These are phyloP conservation scores for Cactoblastis cactorum DNA, from an alignment of 2,888 invertebrate genomes.

Conservation along the genomic window DNA sequence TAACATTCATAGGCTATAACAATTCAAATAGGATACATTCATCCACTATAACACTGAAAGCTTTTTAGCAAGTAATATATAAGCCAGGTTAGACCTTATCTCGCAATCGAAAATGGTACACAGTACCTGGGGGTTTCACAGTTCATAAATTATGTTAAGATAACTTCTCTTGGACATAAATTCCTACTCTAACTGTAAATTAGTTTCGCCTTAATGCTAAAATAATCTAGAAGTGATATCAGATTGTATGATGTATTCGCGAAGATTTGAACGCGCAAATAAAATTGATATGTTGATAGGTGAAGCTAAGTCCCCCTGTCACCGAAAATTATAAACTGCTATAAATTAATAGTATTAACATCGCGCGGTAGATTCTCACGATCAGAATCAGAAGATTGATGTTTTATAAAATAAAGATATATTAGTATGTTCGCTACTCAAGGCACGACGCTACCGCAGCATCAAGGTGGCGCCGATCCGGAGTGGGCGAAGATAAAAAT, in stretches of 20 bases:
- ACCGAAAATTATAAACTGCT: slow-evolving; percentile 55
- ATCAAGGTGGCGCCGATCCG: slow-evolving; percentile 61
- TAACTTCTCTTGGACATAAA: slow-evolving; percentile 76
- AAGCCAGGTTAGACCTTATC: slow-evolving; percentile 67
- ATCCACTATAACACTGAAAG: slow-evolving; percentile 71
- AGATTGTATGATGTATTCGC: slow-evolving; percentile 60
- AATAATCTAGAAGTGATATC: slow-evolving; percentile 78
- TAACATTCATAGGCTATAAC: slow-evolving; percentile 41
- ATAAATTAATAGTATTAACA: slow-evolving; percentile 61
- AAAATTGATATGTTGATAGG: slow-evolving; percentile 67
- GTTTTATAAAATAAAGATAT: slow-evolving; percentile 49
- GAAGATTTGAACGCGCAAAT: slow-evolving; percentile 63
- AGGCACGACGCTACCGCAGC: slow-evolving; percentile 64
- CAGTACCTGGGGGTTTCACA: slow-evolving; percentile 63
- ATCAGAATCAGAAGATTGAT: slow-evolving; percentile 53
- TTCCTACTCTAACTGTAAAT: slow-evolving; percentile 81
- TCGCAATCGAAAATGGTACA: slow-evolving; percentile 64
- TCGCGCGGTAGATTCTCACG: slow-evolving; percentile 69
- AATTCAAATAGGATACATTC: slow-evolving; percentile 55
- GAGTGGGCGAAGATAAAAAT: slow-evolving; percentile 46
- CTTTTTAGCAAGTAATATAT: slow-evolving; percentile 55
- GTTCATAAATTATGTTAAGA: slow-evolving; percentile 72
- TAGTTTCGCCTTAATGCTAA: slow-evolving; percentile 81
- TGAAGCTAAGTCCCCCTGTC: slow-evolving; percentile 55
- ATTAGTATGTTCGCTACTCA: slow-evolving; percentile 55